Base-by-base conservation (phyloP, 1,140 invertebrate species). In the Popillia japonica region DNA sequence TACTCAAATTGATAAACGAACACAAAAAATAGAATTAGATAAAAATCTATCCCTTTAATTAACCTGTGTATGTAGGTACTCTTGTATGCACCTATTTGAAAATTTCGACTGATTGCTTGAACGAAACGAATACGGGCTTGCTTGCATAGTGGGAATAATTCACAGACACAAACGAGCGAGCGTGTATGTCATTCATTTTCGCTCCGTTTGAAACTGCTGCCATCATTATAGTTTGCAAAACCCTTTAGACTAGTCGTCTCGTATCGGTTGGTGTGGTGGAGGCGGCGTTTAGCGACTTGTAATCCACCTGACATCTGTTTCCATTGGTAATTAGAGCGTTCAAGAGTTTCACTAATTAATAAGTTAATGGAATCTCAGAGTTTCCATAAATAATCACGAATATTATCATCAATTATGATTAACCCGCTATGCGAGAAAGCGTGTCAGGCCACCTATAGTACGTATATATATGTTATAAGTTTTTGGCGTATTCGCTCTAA, bases 281-380 rank as follows among this genome's bases (percentile, higher is more conserved):
- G 2, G 61, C 61, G 17, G 4, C 17, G 61, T 6, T 64, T 64
- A 27, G 61, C 61, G 61, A 20, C 17, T 64, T 64, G 61, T 64
- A 64, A 64, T 64, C 61, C 61, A 64, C 61, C 61, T 64, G 61
- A 64, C 61, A 64, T 61, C 59, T 61, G 59, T 61, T 61, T 61
- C n/a, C 59, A 61, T 64, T 64, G 8, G 61, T 22, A 64, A 64
- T 64, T 64, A 64, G 17, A 11, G 61, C 61, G 17, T 64, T 20
- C 61, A 64, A 64, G 17, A 64, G 61, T 64, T 64, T 64, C 61
- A 20, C 61, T 64, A 64, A 64, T 64, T 64, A 64, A 64, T 64
- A 64, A 64, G 17, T 64, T 64, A 64, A 64, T 64, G 61, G 61
- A 64, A 64, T 64, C 61, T 64, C 11, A 20, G 17, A 64, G 17